A percentile compares a stretch with the other conserved stretches of the same genome.
Conservation (phyloP, 2,113 vertebrate species). For the Sylvia atricapilla region DNA sequence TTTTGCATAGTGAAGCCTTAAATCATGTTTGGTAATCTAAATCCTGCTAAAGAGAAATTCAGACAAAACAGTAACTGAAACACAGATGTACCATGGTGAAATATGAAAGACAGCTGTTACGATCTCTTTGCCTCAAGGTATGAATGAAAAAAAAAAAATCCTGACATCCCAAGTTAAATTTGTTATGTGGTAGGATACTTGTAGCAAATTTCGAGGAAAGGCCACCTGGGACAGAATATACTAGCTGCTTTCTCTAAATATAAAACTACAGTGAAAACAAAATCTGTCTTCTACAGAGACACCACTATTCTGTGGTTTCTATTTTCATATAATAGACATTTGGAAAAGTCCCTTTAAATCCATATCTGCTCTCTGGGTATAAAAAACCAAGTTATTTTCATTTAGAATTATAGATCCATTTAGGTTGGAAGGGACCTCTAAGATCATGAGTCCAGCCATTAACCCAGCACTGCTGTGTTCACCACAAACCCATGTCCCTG, state of each 20-base stretch:
- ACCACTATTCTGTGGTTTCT: background rate
- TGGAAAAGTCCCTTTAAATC: background rate
- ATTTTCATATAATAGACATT: background rate
- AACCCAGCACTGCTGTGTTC: background rate
- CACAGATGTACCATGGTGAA: background rate
- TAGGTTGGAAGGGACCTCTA: background rate
- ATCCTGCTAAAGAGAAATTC: background rate
- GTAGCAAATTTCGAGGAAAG: background rate
- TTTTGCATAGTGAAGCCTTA: background rate
- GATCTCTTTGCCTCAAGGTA: background rate
- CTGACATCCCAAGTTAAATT: background rate
- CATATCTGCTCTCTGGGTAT: background rate
- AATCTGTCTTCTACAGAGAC: background rate
- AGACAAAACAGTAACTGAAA: background rate
- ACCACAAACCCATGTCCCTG: background rate
- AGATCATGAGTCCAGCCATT: background rate
- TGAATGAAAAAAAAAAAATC: background rate
- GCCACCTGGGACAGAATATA: background rate
- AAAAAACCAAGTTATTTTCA: background rate
- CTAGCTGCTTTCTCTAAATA: background rate
- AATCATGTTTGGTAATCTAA: background rate
- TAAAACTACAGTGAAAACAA: background rate
- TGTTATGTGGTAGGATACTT: background rate
- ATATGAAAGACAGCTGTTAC: conserved; percentile 17
- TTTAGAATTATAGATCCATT: background rate